Percentiles rank a stretch among this genome's conserved stretches.
Conservation (phyloP, 2,888 invertebrate species). For the Bruchidius siliquastri region DNA sequence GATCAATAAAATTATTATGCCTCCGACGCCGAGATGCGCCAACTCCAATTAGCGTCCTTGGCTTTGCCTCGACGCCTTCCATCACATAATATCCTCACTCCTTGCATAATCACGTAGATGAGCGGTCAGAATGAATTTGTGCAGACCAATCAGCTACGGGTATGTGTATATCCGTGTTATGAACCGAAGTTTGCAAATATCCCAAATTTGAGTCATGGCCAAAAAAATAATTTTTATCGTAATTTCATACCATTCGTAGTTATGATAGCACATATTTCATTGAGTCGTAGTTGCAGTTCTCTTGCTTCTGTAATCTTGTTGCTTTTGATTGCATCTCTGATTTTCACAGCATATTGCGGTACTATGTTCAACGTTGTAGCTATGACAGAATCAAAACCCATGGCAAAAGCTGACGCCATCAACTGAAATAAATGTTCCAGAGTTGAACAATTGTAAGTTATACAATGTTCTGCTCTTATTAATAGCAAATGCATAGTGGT, state of each 20-base stretch:
- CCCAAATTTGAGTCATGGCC: too few species aligned
- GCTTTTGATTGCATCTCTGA: constrained; percentile 50
- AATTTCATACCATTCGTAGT: constrained; percentile 14
- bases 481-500: neutral
- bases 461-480: neutral
- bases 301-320: constrained; percentile 50
- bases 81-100: too few species aligned
- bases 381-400: constrained; percentile 70
- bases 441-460: neutral
- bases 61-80: too few species aligned
- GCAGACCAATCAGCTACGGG: too few species aligned
- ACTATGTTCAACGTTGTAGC: constrained; percentile 66
- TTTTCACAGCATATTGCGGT: constrained; percentile 55
- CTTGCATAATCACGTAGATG: too few species aligned
- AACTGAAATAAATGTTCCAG: constrained; percentile 48
- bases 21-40: too few species aligned
- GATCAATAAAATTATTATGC: too few species aligned
- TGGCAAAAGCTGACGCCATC: constrained; percentile 59
- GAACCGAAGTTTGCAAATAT: too few species aligned
- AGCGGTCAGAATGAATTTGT: too few species aligned
- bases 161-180: too few species aligned
- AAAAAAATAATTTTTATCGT: neutral
- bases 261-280: constrained; percentile 11
- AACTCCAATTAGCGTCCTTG: too few species aligned
- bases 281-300: constrained; percentile 47